Evolutionary conservation across 2,113 vertebrate species (phyloP).

Genomic region (Oryzias celebensis): DNA sequence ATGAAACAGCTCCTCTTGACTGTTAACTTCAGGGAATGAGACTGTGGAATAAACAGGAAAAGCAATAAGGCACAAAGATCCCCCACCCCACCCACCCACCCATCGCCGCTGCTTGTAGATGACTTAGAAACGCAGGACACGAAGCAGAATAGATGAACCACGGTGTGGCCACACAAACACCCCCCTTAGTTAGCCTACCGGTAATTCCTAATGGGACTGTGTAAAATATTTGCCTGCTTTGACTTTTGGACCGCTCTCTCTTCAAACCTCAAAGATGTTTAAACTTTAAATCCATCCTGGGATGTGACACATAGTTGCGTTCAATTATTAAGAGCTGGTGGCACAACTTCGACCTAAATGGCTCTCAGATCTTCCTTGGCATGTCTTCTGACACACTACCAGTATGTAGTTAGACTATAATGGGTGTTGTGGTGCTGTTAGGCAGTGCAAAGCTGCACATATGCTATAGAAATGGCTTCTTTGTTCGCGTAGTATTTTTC

Average conservation of each 20-base stretch:
- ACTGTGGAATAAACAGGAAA: conserved; percentile 72
- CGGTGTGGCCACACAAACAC: conserved; percentile 24
- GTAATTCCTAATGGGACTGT: conserved; percentile 41
- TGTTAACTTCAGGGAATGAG: conserved; percentile 71
- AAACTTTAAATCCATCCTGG: conserved; percentile 54
- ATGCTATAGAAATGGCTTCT: conserved; percentile 69
- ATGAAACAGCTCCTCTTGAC: conserved; percentile 85
- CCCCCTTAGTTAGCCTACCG: conserved; percentile 32
- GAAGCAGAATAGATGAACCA: conserved; percentile 41
- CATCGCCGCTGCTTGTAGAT: conserved; percentile 60
- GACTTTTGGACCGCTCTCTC: conserved; percentile 52
- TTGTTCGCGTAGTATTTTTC: conserved; percentile 65
- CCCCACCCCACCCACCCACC: conserved; percentile 25
- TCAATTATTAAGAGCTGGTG: conserved; percentile 58
- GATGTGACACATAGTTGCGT: conserved; percentile 53
- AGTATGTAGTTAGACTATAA: conserved; percentile 68
- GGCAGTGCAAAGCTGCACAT: conserved; percentile 70
- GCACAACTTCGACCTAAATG: conserved; percentile 46
- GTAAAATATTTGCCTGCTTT: conserved; percentile 66
- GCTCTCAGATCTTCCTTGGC: conserved; percentile 64
- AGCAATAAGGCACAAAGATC: conserved; percentile 77
- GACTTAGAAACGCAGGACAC: conserved; percentile 46
- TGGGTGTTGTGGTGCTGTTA: conserved; percentile 75
- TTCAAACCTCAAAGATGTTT: conserved; percentile 48
- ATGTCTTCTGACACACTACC: conserved; percentile 69